Conservation (phyloP, 1,140 invertebrate species). For the Drosophila obscura region DNA sequence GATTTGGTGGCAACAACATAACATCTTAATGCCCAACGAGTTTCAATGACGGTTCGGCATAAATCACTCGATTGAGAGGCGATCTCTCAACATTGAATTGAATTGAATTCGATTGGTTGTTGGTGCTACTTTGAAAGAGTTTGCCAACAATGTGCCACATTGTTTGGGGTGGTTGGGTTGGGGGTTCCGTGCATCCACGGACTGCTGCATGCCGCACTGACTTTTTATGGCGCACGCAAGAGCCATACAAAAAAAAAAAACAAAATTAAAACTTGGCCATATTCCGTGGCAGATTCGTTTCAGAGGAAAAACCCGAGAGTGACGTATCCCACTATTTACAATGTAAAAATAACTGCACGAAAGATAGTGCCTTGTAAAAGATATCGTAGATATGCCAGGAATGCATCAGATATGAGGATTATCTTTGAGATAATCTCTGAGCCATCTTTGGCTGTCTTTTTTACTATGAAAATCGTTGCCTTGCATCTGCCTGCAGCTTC, state of each 20-base stretch:
- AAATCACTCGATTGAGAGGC: slow-evolving; percentile 25
- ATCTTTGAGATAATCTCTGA: no score
- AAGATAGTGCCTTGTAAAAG: no score
- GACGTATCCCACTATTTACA: slow-evolving; percentile 11
- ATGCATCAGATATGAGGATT: no score
- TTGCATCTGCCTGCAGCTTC: no score
- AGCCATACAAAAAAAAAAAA: slow-evolving; percentile 17
- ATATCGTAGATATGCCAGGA: no score
- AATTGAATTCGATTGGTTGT: slow-evolving; percentile 1
- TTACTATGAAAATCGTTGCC: no score
- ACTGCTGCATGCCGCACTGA: slow-evolving; percentile 8
- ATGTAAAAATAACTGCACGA: slow-evolving; percentile 15
- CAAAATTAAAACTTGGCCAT: slow-evolving; percentile 29
- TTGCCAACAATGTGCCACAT: slow-evolving; percentile 38
- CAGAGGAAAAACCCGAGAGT: slow-evolving; percentile 16
- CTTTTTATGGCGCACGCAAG: slow-evolving; percentile 49
- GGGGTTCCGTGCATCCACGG: slow-evolving; percentile 29
- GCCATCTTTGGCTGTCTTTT: no score
- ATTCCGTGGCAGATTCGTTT: slow-evolving; percentile 11
- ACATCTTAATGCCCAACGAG: slow-evolving; percentile 38
- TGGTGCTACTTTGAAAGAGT: no score
- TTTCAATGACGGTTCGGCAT: slow-evolving; percentile 15
- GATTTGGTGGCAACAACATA: background rate
- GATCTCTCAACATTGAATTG: background rate
- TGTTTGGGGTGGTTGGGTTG: slow-evolving; percentile 3